These are phyloP conservation scores for Zoanthus solanderi DNA, from an alignment of 92 coral and sea anemone genomes.

Conservation along the genomic window DNA sequence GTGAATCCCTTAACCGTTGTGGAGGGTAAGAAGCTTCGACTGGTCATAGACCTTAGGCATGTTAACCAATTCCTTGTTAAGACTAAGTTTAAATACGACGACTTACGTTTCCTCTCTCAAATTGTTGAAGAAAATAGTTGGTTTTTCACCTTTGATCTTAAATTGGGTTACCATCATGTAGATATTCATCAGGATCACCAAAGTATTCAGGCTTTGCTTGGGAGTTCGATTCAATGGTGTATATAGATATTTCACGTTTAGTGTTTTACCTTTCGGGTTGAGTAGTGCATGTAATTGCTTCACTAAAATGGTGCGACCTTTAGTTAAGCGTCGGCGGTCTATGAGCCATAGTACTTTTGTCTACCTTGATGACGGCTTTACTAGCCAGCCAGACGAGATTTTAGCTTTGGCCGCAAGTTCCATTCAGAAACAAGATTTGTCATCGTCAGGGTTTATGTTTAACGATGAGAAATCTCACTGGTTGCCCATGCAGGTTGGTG, in stretches of 20 bases:
- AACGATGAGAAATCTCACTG: too few relatives aligned
- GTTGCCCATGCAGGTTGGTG: too few relatives aligned
- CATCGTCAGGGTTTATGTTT: too few relatives aligned
- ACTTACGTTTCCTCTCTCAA: constrained; percentile 32
- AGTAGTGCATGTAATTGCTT: too few relatives aligned
- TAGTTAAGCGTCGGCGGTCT: too few relatives aligned
- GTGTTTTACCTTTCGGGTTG: too few relatives aligned
- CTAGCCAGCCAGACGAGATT: not conserved
- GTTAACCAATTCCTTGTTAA: constrained; percentile 34
- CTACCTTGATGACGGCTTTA: not conserved
- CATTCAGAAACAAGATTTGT: too few relatives aligned
- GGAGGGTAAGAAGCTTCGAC: not conserved
- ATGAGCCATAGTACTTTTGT: not conserved
- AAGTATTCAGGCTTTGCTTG: too few relatives aligned
- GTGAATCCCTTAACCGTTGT: constrained; percentile 72
- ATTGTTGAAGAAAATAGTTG: constrained; percentile 13
- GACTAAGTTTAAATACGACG: constrained; percentile 27
- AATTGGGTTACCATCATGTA: constrained; percentile 51
- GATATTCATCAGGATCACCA: constrained; percentile 49
- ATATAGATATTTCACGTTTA: too few relatives aligned
- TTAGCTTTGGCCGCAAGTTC: not conserved
- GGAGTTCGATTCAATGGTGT: too few relatives aligned
- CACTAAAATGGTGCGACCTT: too few relatives aligned
- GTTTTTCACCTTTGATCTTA: constrained; percentile 1
- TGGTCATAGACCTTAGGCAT: constrained; percentile 58